Evolutionary conservation across 1,140 invertebrate species (phyloP), one percentile per base, ranked within the genome.

Genomic region (Streblospio benedicti): DNA sequence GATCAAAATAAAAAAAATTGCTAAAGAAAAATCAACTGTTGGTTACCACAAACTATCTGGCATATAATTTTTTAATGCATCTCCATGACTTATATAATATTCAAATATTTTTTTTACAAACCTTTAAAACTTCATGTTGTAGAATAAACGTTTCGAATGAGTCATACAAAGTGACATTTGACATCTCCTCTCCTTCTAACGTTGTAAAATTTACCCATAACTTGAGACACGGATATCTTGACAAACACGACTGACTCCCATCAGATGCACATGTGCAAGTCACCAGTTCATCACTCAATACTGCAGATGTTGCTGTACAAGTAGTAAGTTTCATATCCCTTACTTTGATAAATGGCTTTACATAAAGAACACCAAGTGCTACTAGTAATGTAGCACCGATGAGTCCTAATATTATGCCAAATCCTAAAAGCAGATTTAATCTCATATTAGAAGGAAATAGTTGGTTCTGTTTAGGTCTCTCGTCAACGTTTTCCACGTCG

Each of bases 121-220:
- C 60, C 54, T 62, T 54, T 35, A 57, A 32, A 4, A 31, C 50
- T 30, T 32, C 41, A 12, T 49, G 23, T 41, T 62, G 54, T 2
- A 62, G 53, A 20, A 25, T 35, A 53, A 49, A 62, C 27, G 60
- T 62, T 25, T 62, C 54, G 20, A 33, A 51, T 2, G 60, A 57
- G 47, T 62, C 49, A 3, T 62, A 62, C 12, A 62, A 47, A n/a
- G 60, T 62, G 16, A 47, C 54, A 51, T 62, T 62, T 2, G 18
- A 28, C 23, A 51, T 18, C 25, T 6, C 31, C 30, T 35, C 47
- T 5, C 32, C 60, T 12, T 57, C 55, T 14, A n/a, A 20, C 43
- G 45, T 57, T 4, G 31, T 57, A 27, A 62, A 33, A 32, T 57
- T 51, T 0, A 62, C 60, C 27, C 41, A 38, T 18, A 62, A 44